Evolutionary conservation across 2,113 vertebrate species (phyloP), one percentile per base, ranked within the genome.

Genomic region (Indicator maculatus): DNA sequence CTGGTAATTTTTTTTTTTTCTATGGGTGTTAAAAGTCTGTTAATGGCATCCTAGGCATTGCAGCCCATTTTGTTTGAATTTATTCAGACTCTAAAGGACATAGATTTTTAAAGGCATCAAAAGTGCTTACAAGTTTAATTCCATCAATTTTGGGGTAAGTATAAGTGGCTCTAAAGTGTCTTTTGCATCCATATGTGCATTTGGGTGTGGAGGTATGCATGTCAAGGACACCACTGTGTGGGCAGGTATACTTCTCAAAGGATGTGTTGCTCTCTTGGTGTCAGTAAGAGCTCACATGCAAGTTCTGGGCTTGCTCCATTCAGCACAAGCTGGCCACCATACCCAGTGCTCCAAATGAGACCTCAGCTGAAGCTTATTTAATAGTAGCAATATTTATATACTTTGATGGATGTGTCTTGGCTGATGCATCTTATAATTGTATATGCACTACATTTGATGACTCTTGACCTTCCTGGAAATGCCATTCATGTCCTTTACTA

Each of bases 401-500:
- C 9, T 73, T 55, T 76, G 58, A 14, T 5, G 1, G 9, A 33
- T 23, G 4, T 23, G 6, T 38, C 53, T 50, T 64, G 53, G 6
- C 20, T 39, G 30, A 50, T 4, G 4, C 16, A 36, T 59, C 8
- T 15, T 64, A 14, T 44, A 47, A 28, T 28, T 44, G 47, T 50
- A 44, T 36, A n/a, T 63, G 19, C 8, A 16, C 23, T 64, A 13
- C 1, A 5, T 21, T 16, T 79, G 16, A 9, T 45, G 30, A 27
- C 11, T 39, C 50, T 28, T 50, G n/a, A 56, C 38, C 27, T 86
- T 67, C 27, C 27, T 93, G 55, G 55, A 83, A 79, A 64, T 17
- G 2, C 5, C 36, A 58, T 20, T 4, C 0, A 0, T 14, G n/a
- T 53, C 26, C 28, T 79, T 26, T 60, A 33, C 80, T 39, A 45